Evolutionary conservation across 2,888 invertebrate genomes (phyloP).

Genomic region (Melanostoma mellinum): DNA sequence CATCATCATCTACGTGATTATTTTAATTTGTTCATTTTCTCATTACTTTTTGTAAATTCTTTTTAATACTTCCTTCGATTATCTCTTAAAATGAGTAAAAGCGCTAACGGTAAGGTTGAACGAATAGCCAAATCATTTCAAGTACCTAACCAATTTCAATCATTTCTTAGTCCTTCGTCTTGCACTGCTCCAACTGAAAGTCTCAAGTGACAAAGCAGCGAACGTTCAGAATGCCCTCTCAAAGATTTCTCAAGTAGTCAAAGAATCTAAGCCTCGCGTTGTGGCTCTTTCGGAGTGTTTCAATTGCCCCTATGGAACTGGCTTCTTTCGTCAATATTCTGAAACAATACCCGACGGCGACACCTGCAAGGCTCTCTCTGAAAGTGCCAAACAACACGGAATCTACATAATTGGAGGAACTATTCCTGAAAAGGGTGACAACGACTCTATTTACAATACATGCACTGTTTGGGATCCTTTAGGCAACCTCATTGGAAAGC

Average conservation of each 20-base stretch:
- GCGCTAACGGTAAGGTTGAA: conserved; percentile 18
- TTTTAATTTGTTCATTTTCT: too few relatives aligned
- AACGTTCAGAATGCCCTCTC: conserved; percentile 89
- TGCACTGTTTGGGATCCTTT: conserved; percentile 92
- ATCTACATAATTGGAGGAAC: conserved; percentile 95
- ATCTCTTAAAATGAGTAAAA: conserved; percentile 30
- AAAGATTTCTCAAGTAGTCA: conserved; percentile 87
- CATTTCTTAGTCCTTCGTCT: conserved; percentile 81
- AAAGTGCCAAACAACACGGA: conserved; percentile 88
- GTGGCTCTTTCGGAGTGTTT: conserved; percentile 94
- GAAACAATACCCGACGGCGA: conserved; percentile 91
- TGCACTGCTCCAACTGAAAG: conserved; percentile 92
- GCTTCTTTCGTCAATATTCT: conserved; percentile 92
- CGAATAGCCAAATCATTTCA: background rate
- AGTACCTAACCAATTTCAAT: background rate
- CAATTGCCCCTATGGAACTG: conserved; percentile 96
- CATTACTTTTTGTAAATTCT: background rate
- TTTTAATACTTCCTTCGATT: background rate
- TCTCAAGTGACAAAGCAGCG: conserved; percentile 88
- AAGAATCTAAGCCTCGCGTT: conserved; percentile 85
- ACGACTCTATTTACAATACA: conserved; percentile 89
- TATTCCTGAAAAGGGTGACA: conserved; percentile 89
- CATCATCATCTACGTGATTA: too few relatives aligned
- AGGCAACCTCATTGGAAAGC: conserved; percentile 90
- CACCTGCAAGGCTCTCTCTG: conserved; percentile 88